A percentile compares a stretch with the other conserved stretches of the same genome.
phyloP scores from a whole-genome alignment of 2,888 invertebrate genomes.

The Hydrotaea diabolus region DNA sequence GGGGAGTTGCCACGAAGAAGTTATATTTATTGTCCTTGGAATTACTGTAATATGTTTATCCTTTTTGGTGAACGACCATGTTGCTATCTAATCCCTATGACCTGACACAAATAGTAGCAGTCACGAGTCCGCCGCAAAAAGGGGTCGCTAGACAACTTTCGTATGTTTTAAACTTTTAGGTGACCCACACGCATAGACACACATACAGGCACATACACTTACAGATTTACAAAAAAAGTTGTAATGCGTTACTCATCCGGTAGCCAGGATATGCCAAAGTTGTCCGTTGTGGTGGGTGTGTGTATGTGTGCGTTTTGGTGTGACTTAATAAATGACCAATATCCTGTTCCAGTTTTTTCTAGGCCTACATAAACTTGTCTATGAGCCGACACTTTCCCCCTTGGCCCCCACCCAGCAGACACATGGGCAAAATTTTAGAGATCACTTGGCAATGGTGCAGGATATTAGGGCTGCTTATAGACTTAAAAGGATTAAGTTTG shows the following conservation, averaged over 20 bases:
- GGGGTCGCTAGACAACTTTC: background rate
- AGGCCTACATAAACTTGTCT: background rate
- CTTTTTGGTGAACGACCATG: background rate
- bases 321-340: conserved; percentile 38
- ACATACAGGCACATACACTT: background rate
- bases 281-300: too few species aligned
- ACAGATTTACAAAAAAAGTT: background rate
- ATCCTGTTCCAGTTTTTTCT: conserved; percentile 31
- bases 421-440: background rate
- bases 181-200: too few species aligned
- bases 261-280: too few species aligned
- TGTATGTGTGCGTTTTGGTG: too few species aligned
- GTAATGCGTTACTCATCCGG: background rate
- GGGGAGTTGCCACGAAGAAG: background rate
- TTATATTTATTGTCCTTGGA: conserved; percentile 28
- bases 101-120: background rate
- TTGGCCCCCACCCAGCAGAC: background rate
- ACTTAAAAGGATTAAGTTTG: conserved; percentile 39
- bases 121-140: background rate
- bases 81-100: conserved; percentile 24
- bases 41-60: conserved; percentile 32
- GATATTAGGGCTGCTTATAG: conserved; percentile 9
- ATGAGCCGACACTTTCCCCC: background rate
- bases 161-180: background rate
- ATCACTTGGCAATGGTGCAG: background rate